Evolutionary conservation across 2,797 vertebrate species (phyloP).

Genomic region (Phyllotis vaccarum): DNA sequence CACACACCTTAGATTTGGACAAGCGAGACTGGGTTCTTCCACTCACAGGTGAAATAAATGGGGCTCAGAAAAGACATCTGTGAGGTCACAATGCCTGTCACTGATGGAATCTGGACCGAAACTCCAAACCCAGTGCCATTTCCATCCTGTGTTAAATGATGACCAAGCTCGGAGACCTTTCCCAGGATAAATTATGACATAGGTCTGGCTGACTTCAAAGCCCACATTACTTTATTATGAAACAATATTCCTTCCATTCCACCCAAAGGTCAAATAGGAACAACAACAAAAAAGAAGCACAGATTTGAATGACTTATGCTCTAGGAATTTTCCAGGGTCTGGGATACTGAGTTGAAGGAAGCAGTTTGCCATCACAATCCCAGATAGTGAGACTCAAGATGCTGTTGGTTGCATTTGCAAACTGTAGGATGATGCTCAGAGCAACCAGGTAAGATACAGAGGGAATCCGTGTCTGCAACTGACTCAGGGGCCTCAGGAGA

Average conservation of each 20-base stretch:
- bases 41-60: constrained; percentile 5
- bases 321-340: constrained; percentile 71
- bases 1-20: background rate
- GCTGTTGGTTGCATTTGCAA: background rate
- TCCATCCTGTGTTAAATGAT: background rate
- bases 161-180: background rate
- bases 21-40: background rate
- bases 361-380: background rate
- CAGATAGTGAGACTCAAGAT: constrained; percentile 3
- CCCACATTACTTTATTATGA: constrained; percentile 13
- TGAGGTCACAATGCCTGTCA: background rate
- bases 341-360: constrained; percentile 35
- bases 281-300: constrained; percentile 39
- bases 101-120: background rate
- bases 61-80: background rate
- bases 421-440: background rate
- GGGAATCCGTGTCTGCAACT: background rate
- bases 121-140: background rate
- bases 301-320: constrained; percentile 45
- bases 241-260: constrained; percentile 51
- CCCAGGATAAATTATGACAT: background rate
- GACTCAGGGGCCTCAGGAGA: background rate
- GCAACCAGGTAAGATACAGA: background rate
- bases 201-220: background rate
- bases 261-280: constrained; percentile 54